A percentile compares a stretch with the other conserved stretches of the same genome.
These are phyloP conservation scores for Arctopsyche grandis DNA, from an alignment of 1,140 invertebrate species.

Conservation along the genomic window DNA sequence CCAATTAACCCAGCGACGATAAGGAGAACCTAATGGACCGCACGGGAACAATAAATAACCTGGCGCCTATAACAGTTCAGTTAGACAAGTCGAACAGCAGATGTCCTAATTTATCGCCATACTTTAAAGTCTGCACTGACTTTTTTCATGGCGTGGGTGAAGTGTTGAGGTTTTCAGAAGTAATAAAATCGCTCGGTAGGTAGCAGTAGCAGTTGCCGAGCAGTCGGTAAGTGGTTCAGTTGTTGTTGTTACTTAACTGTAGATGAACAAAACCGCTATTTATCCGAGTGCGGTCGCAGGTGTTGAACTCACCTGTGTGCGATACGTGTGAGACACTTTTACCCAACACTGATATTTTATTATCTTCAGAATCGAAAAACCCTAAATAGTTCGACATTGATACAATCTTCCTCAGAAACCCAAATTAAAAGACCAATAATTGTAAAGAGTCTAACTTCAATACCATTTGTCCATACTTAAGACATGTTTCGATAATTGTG, in stretches of 20 bases:
- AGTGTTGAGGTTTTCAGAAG: neutral
- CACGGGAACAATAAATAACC: conserved; percentile 48
- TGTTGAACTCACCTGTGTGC: conserved; percentile 26
- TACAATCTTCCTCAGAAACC: too few relatives aligned
- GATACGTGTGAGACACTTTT: conserved; percentile 1
- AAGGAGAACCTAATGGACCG: conserved; percentile 50
- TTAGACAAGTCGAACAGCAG: neutral
- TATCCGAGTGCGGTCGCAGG: conserved; percentile 33
- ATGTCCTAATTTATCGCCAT: conserved; percentile 40
- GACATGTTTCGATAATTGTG: too few relatives aligned
- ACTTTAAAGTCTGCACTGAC: neutral
- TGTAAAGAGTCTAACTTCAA: too few relatives aligned
- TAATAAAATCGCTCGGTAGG: neutral
- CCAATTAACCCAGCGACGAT: conserved; percentile 50
- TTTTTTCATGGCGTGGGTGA: neutral
- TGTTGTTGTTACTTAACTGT: conserved; percentile 36
- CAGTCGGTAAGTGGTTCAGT: conserved; percentile 26
- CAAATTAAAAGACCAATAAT: too few relatives aligned
- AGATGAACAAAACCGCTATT: conserved; percentile 39
- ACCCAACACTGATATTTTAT: too few relatives aligned
- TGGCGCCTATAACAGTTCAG: conserved; percentile 37
- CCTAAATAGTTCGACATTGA: too few relatives aligned
- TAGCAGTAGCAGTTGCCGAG: conserved; percentile 4
- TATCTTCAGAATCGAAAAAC: too few relatives aligned
- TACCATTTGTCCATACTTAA: too few relatives aligned